Conservation (phyloP, 2,113 vertebrate genomes). For the Synodontis membranacea region DNA sequence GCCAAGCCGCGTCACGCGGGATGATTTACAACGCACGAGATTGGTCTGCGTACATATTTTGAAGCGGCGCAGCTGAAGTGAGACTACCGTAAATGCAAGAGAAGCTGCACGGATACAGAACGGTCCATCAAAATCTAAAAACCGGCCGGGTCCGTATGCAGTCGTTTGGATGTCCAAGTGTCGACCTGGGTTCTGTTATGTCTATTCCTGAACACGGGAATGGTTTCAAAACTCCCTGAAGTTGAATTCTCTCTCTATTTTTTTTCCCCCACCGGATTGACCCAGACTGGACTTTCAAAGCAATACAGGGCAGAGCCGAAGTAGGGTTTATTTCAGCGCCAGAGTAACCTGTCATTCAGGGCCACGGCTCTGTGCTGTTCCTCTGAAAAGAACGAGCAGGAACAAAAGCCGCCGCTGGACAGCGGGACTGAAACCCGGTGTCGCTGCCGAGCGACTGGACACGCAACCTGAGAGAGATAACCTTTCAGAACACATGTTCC, state of each 20-base stretch:
- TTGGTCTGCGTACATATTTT: too few species aligned
- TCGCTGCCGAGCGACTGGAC: conserved; percentile 32
- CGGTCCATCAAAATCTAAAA: too few species aligned
- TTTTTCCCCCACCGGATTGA: background rate
- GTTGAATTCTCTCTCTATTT: background rate
- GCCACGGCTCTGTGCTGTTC: background rate
- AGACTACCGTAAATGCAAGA: too few species aligned
- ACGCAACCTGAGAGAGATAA: conserved; percentile 38
- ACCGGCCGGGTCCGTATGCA: too few species aligned
- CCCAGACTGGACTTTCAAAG: background rate
- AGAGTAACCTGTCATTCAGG: background rate
- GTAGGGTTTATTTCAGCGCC: conserved; percentile 8
- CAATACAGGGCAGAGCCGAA: background rate
- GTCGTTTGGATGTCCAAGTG: too few species aligned
- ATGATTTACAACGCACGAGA: too few species aligned
- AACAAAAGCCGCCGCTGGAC: conserved; percentile 12
- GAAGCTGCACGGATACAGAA: too few species aligned
- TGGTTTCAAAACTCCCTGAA: background rate
- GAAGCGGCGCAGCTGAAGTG: too few species aligned
- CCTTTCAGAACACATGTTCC: conserved; percentile 37
- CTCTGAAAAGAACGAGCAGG: conserved; percentile 25
- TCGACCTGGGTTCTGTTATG: too few species aligned
- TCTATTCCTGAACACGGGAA: background rate
- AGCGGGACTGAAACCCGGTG: conserved; percentile 25
- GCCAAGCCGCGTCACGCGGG: too few species aligned